phyloP scores from a whole-genome alignment of 35 echinoderm and acorn worm species.

The Holothuria glaberrima region DNA sequence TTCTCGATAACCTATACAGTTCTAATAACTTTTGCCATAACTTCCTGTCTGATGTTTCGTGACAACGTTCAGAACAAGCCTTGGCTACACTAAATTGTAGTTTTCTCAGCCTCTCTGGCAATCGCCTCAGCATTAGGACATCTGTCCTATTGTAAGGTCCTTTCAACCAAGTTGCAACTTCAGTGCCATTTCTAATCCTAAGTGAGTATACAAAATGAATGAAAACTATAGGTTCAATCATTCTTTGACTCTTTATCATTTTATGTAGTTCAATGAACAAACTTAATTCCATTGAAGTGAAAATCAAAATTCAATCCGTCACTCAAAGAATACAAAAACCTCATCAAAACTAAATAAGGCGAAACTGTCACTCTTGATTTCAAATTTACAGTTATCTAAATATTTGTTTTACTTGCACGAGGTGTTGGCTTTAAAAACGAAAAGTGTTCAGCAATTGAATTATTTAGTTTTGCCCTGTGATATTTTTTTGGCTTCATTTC shows the following conservation, averaged over 20 bases:
- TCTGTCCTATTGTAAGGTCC: conserved; percentile 60
- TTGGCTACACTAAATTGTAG: conserved; percentile 52
- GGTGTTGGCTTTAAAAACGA: too few species aligned
- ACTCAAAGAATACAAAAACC: too few species aligned
- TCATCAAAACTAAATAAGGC: too few species aligned
- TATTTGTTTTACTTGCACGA: too few species aligned
- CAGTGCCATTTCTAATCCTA: conserved; percentile 77
- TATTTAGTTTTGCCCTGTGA: too few species aligned
- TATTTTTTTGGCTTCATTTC: too few species aligned
- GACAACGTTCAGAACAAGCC: conserved; percentile 84
- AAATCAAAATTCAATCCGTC: too few species aligned
- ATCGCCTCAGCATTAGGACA: conserved; percentile 65
- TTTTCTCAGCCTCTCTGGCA: conserved; percentile 73
- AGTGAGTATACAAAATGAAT: conserved; percentile 52
- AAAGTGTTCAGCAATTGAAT: too few species aligned
- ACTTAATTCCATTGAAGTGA: too few species aligned
- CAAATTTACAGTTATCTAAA: too few species aligned
- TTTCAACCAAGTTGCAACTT: conserved; percentile 72
- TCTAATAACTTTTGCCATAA: conserved; percentile 64
- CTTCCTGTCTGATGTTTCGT: conserved; percentile 62
- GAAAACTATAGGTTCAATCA: not conserved
- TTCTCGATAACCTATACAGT: conserved; percentile 52
- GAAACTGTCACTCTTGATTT: too few species aligned
- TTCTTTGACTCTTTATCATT: not conserved
- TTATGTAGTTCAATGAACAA: too few species aligned